These are phyloP conservation scores for Gorsachius goisagi DNA, from an alignment of 2,113 vertebrate species.

Conservation along the genomic window DNA sequence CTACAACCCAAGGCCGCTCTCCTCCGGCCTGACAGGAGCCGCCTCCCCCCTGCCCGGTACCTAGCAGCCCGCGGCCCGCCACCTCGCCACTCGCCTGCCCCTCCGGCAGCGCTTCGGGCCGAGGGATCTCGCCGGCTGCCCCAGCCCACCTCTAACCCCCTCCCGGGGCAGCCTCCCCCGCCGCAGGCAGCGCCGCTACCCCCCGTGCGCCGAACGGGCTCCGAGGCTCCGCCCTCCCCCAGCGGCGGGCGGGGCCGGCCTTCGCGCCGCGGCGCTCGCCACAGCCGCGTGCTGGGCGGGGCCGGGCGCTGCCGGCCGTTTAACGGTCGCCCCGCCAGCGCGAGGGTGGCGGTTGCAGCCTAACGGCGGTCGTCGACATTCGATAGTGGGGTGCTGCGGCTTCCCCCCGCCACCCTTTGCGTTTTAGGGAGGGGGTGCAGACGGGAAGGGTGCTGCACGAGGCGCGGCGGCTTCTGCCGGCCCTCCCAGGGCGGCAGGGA, in stretches of 20 bases:
- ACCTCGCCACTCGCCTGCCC: neutral
- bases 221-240: neutral
- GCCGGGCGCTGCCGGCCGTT: neutral
- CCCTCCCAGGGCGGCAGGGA: neutral
- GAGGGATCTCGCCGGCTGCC: no score
- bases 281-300: no score
- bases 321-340: neutral
- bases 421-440: fast-evolving
- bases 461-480: fast-evolving
- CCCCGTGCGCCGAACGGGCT: neutral
- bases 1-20: neutral
- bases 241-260: neutral
- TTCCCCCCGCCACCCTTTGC: no score
- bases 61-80: no score
- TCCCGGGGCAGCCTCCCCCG: neutral
- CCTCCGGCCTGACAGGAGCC: neutral
- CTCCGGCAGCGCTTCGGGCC: neutral
- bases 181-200: neutral
- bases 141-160: neutral
- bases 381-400: fast-evolving
- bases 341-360: neutral
- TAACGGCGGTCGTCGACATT: fast-evolving
- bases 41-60: neutral
- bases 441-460: fast-evolving
- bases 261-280: neutral